A percentile compares a stretch with the other conserved stretches of the same genome.
phyloP scores from a whole-genome alignment of 2,888 invertebrate species.

The Euplexia lucipara region DNA sequence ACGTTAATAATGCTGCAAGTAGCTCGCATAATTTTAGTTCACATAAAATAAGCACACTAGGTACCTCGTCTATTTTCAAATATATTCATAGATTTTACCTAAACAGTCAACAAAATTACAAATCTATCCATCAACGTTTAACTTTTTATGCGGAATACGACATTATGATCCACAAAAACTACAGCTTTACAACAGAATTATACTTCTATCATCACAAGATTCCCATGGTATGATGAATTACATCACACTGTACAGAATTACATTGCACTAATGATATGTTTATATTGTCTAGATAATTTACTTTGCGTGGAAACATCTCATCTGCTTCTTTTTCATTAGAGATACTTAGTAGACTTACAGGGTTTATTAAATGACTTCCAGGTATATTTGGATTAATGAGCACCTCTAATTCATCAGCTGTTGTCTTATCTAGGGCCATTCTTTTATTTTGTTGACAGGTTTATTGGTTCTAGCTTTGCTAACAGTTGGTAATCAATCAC shows the following conservation, averaged over 20 bases:
- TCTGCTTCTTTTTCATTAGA: slow-evolving; percentile 31
- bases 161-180: slow-evolving; percentile 31
- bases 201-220: slow-evolving; percentile 36
- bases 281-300: slow-evolving; percentile 46
- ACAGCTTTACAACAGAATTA: slow-evolving; percentile 24
- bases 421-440: background rate
- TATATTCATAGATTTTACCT: background rate
- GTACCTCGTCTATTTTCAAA: background rate
- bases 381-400: background rate
- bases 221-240: slow-evolving; percentile 56
- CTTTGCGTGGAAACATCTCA: slow-evolving; percentile 43
- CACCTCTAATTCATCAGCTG: slow-evolving; percentile 1
- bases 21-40: background rate
- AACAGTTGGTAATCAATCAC: background rate
- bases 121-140: slow-evolving; percentile 7
- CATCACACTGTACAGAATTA: slow-evolving; percentile 44
- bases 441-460: background rate
- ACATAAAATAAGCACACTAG: background rate
- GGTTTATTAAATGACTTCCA: slow-evolving; percentile 6
- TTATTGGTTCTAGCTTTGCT: background rate
- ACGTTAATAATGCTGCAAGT: slow-evolving; percentile 6
- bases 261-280: slow-evolving; percentile 49
- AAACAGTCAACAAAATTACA: slow-evolving; percentile 1
- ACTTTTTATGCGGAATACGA: slow-evolving; percentile 32
- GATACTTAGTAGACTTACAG: background rate